Evolutionary conservation across 1,140 invertebrate species (phyloP).

Genomic region (Lasaia peninsularis): DNA sequence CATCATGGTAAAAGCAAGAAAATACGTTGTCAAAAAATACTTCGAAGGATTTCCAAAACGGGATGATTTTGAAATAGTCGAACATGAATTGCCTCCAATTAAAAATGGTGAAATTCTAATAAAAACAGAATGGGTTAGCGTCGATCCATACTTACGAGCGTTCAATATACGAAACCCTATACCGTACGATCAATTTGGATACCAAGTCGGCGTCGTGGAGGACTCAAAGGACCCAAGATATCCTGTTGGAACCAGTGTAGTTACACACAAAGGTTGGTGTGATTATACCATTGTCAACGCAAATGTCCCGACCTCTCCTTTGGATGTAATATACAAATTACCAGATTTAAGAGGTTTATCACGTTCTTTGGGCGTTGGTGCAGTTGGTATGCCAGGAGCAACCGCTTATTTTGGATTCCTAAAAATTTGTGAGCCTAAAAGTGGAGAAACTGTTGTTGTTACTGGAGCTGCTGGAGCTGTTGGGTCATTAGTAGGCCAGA

Average conservation of each 20-base stretch:
- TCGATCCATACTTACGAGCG: constrained; percentile 19
- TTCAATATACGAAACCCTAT: constrained; percentile 18
- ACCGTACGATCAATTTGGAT: constrained; percentile 33
- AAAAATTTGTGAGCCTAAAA: constrained; percentile 31
- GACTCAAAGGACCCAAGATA: constrained; percentile 30
- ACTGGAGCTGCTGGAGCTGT: constrained; percentile 34
- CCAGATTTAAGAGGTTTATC: constrained; percentile 31
- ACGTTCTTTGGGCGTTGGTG: constrained; percentile 25
- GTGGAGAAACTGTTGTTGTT: constrained; percentile 34
- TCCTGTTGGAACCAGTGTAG: constrained; percentile 26
- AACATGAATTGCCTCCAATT: constrained; percentile 19
- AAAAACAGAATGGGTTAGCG: constrained; percentile 24
- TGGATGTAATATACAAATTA: constrained; percentile 23
- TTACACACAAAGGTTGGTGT: constrained; percentile 33
- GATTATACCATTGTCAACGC: constrained; percentile 29
- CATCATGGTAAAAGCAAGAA: constrained; percentile 27
- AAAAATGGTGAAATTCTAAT: constrained; percentile 26
- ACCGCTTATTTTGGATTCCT: constrained; percentile 36
- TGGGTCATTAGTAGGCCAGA: constrained; percentile 31
- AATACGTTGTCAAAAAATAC: constrained; percentile 26
- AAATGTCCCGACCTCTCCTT: constrained; percentile 16
- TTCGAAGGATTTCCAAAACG: constrained; percentile 25
- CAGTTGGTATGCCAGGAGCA: constrained; percentile 28
- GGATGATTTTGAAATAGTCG: constrained; percentile 27
- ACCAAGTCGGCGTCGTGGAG: constrained; percentile 28